Conservation (phyloP, 2,113 vertebrate species). For the Rousettus leschenaultii region DNA sequence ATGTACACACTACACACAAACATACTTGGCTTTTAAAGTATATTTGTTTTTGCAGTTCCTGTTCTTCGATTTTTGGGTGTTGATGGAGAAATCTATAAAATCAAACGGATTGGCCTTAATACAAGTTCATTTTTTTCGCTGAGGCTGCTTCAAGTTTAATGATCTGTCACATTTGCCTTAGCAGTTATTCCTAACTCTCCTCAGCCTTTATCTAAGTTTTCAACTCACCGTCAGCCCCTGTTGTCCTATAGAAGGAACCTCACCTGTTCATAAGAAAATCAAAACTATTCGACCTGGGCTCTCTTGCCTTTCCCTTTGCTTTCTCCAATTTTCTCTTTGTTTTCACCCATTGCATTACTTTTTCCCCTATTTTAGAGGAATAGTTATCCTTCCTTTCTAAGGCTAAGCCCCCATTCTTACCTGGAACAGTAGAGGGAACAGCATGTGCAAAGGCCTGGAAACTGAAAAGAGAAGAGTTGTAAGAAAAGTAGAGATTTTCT, state of each 20-base stretch:
- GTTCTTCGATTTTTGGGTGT: not conserved
- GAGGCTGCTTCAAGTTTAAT: not conserved
- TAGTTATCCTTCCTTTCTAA: not conserved
- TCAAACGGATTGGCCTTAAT: not conserved
- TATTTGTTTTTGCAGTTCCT: not conserved
- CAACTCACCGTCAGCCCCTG: not conserved
- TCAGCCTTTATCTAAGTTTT: not conserved
- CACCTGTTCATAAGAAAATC: not conserved
- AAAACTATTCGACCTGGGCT: not conserved
- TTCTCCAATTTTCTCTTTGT: not conserved
- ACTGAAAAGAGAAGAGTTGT: not conserved
- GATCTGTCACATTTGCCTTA: not conserved
- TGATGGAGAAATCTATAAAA: not conserved
- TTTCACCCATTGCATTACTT: not conserved
- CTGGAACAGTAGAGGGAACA: not conserved
- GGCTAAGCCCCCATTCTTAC: not conserved
- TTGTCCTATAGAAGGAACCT: not conserved
- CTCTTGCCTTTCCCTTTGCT: not conserved
- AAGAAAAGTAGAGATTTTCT: not conserved
- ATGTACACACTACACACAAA: not conserved
- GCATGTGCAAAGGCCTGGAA: not conserved
- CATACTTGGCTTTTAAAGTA: not conserved
- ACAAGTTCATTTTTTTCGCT: not conserved
- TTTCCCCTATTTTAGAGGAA: not conserved
- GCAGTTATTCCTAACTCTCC: not conserved